phyloP scores from a whole-genome alignment of 2,797 vertebrate species.

The Cuniculus paca region DNA sequence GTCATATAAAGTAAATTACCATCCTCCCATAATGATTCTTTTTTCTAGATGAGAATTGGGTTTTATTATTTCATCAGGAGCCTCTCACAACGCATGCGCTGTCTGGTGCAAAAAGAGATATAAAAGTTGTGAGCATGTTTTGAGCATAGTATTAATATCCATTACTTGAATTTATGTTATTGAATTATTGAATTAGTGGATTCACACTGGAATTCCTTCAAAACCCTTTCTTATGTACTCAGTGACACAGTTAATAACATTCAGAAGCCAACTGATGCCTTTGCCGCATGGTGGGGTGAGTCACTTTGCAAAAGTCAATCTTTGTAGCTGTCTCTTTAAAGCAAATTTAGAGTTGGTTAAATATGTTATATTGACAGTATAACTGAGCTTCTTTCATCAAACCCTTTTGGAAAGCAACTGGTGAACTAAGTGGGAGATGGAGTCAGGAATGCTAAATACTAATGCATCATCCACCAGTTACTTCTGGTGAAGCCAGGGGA shows the following conservation, averaged over 20 bases:
- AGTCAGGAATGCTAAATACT: neutral
- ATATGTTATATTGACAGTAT: slow-evolving; percentile 76
- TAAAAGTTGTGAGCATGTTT: slow-evolving; percentile 85
- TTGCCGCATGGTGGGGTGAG: slow-evolving; percentile 52
- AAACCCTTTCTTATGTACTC: slow-evolving; percentile 81
- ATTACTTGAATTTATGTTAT: slow-evolving; percentile 88
- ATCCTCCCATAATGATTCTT: slow-evolving; percentile 94
- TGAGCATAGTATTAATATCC: slow-evolving; percentile 85
- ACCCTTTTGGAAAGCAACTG: slow-evolving; percentile 60
- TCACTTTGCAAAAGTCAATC: slow-evolving; percentile 83
- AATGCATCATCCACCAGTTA: neutral
- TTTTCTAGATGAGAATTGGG: slow-evolving; percentile 92
- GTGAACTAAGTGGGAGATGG: neutral
- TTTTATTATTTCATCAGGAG: slow-evolving; percentile 94
- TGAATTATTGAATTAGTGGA: slow-evolving; percentile 87
- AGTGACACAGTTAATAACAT: slow-evolving; percentile 84
- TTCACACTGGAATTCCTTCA: slow-evolving; percentile 85
- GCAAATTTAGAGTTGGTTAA: slow-evolving; percentile 81
- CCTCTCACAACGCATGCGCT: slow-evolving; percentile 84
- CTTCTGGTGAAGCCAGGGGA: neutral
- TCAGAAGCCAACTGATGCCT: slow-evolving; percentile 44
- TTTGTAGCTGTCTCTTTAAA: slow-evolving; percentile 80
- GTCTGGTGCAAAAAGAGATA: slow-evolving; percentile 78
- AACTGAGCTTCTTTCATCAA: slow-evolving; percentile 43
- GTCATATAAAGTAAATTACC: slow-evolving; percentile 96